Evolutionary conservation across 2,113 vertebrate species (phyloP).

Genomic region (Notarius quadriscutis): DNA sequence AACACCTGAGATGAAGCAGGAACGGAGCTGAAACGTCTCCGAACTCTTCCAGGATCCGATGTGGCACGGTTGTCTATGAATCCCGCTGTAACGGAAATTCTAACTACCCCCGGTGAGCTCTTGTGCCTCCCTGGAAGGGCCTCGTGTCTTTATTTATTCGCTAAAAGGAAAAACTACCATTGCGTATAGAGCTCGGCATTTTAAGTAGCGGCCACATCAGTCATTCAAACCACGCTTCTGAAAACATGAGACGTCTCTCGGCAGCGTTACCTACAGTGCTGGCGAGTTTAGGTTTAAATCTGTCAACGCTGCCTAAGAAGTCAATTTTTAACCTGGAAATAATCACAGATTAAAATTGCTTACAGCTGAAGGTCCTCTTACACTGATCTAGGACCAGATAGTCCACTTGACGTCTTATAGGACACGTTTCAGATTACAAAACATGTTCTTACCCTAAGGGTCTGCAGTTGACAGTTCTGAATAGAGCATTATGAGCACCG

Average conservation of each 20-base stretch:
- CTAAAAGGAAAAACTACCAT: conserved; percentile 35
- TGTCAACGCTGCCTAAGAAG: background rate
- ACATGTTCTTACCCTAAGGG: background rate
- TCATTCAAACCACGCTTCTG: conserved; percentile 22
- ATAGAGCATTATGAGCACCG: background rate
- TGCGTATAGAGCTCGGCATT: conserved; percentile 37
- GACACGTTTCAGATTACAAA: conserved; percentile 10
- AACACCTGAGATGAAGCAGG: conserved; percentile 29
- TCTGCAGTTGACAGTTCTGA: background rate
- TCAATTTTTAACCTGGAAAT: conserved; percentile 20
- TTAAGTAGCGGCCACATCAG: conserved; percentile 42
- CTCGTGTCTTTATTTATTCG: conserved; percentile 28
- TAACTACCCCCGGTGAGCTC: conserved; percentile 24
- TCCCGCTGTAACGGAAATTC: conserved; percentile 22
- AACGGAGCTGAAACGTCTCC: background rate
- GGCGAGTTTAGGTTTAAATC: conserved; percentile 9
- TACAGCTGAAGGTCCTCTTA: conserved; percentile 46
- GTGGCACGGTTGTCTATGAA: conserved; percentile 1
- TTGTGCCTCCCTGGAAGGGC: conserved; percentile 15
- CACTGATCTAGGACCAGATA: conserved; percentile 42
- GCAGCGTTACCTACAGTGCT: conserved; percentile 21
- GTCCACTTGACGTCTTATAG: background rate
- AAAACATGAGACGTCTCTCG: conserved; percentile 31
- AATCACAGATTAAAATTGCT: conserved; percentile 39
- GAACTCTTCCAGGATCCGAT: conserved; percentile 4